A percentile compares a stretch with the other conserved stretches of the same genome.
phyloP scores from a whole-genome alignment of 2,797 vertebrate species.

The Potorous gilbertii region DNA sequence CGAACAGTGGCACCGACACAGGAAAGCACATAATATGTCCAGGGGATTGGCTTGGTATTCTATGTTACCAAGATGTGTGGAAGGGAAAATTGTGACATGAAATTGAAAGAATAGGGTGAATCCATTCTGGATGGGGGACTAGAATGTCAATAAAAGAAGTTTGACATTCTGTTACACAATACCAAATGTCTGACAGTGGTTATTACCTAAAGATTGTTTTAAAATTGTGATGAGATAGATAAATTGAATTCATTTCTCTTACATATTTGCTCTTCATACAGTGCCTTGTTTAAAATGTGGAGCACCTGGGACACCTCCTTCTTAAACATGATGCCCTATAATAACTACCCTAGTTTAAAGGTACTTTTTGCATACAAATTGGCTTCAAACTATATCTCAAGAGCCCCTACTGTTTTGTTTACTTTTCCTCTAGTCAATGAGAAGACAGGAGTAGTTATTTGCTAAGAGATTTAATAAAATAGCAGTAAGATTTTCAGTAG shows the following conservation, averaged over 20 bases:
- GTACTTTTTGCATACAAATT: background rate
- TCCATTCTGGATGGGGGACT: background rate
- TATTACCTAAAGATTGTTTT: background rate
- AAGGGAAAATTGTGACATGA: background rate
- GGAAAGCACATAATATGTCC: background rate
- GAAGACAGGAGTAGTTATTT: background rate
- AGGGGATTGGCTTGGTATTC: background rate
- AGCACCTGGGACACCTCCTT: background rate
- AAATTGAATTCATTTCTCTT: background rate
- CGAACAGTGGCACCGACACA: background rate
- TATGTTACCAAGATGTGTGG: background rate
- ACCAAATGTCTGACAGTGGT: background rate
- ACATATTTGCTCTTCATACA: background rate
- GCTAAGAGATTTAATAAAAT: background rate
- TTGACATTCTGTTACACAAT: background rate
- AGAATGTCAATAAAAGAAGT: background rate
- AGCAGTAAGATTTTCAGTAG: background rate
- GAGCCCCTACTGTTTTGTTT: background rate
- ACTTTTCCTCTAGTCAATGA: background rate
- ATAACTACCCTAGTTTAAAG: background rate
- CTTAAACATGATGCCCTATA: background rate
- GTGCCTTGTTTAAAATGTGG: background rate
- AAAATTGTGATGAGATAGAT: background rate
- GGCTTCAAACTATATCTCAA: background rate
- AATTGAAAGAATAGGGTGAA: background rate